Conservation (phyloP, 2,113 vertebrate genomes). For the Tragelaphus imberbis region DNA sequence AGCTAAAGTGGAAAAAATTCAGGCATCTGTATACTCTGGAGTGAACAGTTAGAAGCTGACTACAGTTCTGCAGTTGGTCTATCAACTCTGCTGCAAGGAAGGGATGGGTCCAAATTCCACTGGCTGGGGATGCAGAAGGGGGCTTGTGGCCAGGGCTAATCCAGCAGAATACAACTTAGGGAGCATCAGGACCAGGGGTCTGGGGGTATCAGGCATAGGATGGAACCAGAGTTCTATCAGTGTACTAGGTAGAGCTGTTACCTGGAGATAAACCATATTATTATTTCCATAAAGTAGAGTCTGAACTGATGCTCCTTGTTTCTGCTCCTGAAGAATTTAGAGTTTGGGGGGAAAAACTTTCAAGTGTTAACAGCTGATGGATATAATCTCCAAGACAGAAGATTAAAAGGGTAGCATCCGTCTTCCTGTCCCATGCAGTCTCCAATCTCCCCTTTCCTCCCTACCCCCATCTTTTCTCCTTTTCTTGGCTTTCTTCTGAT, state of each 20-base stretch:
- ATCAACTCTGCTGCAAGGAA: not conserved
- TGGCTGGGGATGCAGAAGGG: not conserved
- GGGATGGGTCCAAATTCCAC: not conserved
- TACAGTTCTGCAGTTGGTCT: not conserved
- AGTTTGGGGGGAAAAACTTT: not conserved
- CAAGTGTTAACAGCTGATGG: not conserved
- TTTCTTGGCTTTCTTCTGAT: not conserved
- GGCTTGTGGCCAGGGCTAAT: not conserved
- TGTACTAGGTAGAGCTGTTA: not conserved
- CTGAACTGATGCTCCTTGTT: not conserved
- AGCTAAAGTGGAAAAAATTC: conserved; percentile 17
- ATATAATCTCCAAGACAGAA: not conserved
- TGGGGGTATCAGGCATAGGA: not conserved
- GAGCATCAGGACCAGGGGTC: not conserved
- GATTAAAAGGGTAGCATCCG: not conserved
- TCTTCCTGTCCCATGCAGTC: not conserved
- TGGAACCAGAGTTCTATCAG: not conserved
- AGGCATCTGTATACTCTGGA: conserved; percentile 39
- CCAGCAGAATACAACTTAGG: not conserved
- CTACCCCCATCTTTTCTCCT: not conserved
- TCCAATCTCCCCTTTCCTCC: not conserved
- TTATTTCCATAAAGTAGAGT: not conserved
- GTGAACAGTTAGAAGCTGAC: not conserved
- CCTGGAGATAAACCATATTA: not conserved
- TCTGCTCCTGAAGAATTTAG: not conserved